Percentiles rank a stretch among this genome's conserved stretches.
Evolutionary conservation across 2,888 invertebrate genomes (phyloP).

Genomic region (Phortica magna): DNA sequence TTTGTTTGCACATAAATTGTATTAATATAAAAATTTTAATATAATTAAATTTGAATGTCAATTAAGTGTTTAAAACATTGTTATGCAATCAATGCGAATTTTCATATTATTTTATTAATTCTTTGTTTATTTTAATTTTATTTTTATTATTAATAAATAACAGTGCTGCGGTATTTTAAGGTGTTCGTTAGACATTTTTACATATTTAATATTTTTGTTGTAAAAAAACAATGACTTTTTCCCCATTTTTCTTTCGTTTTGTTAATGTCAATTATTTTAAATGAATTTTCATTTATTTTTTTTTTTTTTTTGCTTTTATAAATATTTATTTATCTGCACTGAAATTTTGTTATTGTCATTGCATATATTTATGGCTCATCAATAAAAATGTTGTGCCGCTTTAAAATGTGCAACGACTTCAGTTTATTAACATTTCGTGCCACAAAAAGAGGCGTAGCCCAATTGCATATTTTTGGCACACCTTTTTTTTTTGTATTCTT

Average conservation of each 20-base stretch:
- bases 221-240: background rate
- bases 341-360: too few species aligned
- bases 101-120: slow-evolving; percentile 16
- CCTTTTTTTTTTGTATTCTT: background rate
- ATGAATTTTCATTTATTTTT: background rate
- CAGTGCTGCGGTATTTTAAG: slow-evolving; percentile 12
- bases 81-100: background rate
- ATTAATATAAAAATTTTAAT: slow-evolving; percentile 31
- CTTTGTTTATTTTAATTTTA: background rate
- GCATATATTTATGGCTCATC: too few species aligned
- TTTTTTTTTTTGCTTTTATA: background rate
- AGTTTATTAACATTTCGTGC: background rate
- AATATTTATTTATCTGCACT: too few species aligned
- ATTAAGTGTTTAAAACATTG: slow-evolving; percentile 29
- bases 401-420: background rate
- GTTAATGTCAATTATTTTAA: slow-evolving; percentile 11
- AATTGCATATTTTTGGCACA: background rate
- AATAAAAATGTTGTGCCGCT: background rate
- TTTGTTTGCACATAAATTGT: background rate
- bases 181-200: slow-evolving; percentile 7
- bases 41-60: slow-evolving; percentile 36
- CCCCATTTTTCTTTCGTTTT: too few species aligned
- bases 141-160: background rate
- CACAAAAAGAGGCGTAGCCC: background rate
- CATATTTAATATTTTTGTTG: background rate